Base-by-base conservation (phyloP, 2,888 invertebrate genomes). In the Aproaerema taeniolella region DNA sequence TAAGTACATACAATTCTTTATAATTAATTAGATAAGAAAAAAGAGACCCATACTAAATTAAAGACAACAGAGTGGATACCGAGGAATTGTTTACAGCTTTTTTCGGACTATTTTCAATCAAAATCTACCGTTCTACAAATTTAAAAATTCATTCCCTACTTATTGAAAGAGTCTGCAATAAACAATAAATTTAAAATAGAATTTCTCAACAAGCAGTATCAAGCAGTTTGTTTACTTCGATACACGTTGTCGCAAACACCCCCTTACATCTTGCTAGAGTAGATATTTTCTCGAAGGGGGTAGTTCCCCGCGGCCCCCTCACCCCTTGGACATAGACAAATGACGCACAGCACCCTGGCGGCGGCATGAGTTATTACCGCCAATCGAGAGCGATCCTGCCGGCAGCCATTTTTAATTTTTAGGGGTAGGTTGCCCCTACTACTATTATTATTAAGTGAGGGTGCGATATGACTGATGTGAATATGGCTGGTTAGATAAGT, bases 381-480 rank as follows among this genome's bases (percentile, higher is more conserved):
- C 86, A 83, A 85, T 85, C 82, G 85, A 79, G 78, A 71, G 69
- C 73, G 71, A 67, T 69, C 69, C 65, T 68, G 67, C 67, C 53
- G 61, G 77, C 81, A 69, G 85, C 85, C 85, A 86, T 86, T 83
- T 85, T 86, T 85, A 82, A 85, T 85, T 85, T 80, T 82, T 78
- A 79, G 77, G 85, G 83, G 82, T 74, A 71, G 66, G 13, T 67
- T 68, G 74, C 80, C 83, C 82, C 69, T 69, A 53, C 57, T 52
- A 49, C 52, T 57, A 66, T 67, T 75, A 68, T 71, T 76, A 74
- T 75, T 78, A 72, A 61, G 52, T 35, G 28, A 45, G 49, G 53
- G 59, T 56, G 50, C 51, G 50, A 53, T 56, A 52, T 49, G 52
- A 49, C 49, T 38, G 41, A 41, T 31, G 30, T 9, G 35, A 35